A percentile compares a stretch with the other conserved stretches of the same genome.
These are phyloP conservation scores for Amazona ochrocephala DNA, from an alignment of 2,797 vertebrate genomes.

Conservation along the genomic window DNA sequence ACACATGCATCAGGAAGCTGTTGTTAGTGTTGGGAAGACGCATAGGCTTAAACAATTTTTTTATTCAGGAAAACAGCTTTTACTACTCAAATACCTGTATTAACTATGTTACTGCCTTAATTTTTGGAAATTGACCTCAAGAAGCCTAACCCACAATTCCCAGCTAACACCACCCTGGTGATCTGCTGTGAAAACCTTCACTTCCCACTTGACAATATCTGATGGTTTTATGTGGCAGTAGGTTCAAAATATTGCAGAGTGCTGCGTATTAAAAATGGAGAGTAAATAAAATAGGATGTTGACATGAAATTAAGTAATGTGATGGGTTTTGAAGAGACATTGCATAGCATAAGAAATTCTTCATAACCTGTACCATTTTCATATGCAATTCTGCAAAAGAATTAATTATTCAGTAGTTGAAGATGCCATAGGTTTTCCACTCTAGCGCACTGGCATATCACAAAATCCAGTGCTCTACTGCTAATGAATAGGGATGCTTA, in stretches of 20 bases:
- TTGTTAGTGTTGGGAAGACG: not conserved
- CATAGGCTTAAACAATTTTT: not conserved
- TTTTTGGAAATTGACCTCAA: not conserved
- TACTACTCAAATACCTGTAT: not conserved
- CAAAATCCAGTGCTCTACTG: not conserved
- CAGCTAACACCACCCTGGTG: not conserved
- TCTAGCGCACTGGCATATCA: not conserved
- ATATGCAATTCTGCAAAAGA: conserved; percentile 53
- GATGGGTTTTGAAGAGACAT: not conserved
- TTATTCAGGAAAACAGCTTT: not conserved
- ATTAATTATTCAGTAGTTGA: conserved; percentile 50
- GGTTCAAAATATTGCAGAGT: not conserved
- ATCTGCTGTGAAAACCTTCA: not conserved
- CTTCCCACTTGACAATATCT: conserved; percentile 2
- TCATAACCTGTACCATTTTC: conserved; percentile 10
- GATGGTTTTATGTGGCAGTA: not conserved
- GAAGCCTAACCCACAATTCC: not conserved
- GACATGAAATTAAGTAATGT: not conserved
- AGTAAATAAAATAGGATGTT: conserved; percentile 20
- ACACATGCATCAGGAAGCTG: not conserved
- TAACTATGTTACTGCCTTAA: not conserved
- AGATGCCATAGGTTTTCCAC: conserved; percentile 19
- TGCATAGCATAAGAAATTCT: conserved; percentile 20
- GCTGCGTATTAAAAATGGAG: not conserved
- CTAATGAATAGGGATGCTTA: not conserved